A percentile compares a stretch with the other conserved stretches of the same genome.
phyloP scores from a whole-genome alignment of 2,113 vertebrate genomes.

The Megaceryle torquata region DNA sequence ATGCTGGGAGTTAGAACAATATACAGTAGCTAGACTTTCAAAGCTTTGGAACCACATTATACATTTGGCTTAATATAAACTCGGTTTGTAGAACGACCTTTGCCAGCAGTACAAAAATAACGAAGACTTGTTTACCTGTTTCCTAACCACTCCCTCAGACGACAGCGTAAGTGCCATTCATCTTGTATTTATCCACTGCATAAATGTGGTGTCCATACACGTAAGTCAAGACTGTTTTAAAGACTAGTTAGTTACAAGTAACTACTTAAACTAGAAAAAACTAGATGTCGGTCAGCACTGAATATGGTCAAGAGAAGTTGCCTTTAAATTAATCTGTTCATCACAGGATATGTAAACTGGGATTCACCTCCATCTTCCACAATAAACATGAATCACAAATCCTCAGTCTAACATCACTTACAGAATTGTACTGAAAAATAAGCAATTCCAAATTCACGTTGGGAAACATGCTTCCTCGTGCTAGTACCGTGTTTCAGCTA shows the following conservation, averaged over 20 bases:
- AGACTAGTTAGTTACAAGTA: not conserved
- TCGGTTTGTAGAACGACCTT: constrained; percentile 11
- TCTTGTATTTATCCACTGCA: not conserved
- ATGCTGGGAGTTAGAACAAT: constrained; percentile 75
- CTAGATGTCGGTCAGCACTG: not conserved
- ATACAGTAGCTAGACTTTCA: constrained; percentile 72
- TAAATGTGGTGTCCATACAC: not conserved
- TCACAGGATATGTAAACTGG: not conserved
- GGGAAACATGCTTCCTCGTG: rapidly evolving
- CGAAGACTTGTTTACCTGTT: constrained; percentile 50
- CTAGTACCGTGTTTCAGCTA: not conserved
- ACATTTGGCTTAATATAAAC: constrained; percentile 47
- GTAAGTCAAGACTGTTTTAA: not conserved
- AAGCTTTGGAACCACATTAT: constrained; percentile 74
- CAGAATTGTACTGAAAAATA: not conserved
- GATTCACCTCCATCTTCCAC: not conserved
- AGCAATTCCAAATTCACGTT: not conserved
- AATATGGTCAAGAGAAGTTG: not conserved
- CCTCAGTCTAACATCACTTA: not conserved
- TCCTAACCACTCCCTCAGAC: constrained; percentile 19
- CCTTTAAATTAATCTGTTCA: not conserved
- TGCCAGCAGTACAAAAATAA: constrained; percentile 40
- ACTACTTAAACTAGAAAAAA: not conserved
- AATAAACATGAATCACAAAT: not conserved
- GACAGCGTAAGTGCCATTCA: not conserved